These are phyloP conservation scores for Drosophila nebulosa DNA, from an alignment of 1,140 invertebrate genomes.

Conservation along the genomic window DNA sequence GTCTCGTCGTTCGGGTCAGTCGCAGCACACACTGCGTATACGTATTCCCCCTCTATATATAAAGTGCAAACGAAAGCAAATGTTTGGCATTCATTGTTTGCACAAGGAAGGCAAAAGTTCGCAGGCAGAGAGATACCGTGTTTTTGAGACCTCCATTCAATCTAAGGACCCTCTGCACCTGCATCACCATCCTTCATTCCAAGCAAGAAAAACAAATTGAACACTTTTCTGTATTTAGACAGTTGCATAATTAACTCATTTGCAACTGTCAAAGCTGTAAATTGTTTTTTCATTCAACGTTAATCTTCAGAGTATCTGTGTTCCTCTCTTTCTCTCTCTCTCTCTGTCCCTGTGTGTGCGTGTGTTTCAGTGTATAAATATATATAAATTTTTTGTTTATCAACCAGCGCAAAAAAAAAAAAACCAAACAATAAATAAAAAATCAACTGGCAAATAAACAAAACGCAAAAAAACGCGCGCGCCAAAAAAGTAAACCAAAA, in stretches of 20 bases:
- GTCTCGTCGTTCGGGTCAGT: conserved; percentile 7
- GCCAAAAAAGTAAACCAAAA: conserved; percentile 23
- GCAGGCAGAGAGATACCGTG: not conserved
- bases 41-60: conserved; percentile 47
- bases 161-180: not conserved
- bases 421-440: conserved; percentile 61
- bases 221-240: not conserved
- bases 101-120: conserved; percentile 46
- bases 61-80: conserved; percentile 52
- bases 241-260: conserved; percentile 26
- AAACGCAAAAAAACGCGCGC: conserved; percentile 56
- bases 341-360: not conserved
- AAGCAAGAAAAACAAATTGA: not conserved
- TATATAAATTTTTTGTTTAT: conserved; percentile 33
- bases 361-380: conserved; percentile 20
- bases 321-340: not conserved
- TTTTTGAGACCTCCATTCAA: not conserved
- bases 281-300: conserved; percentile 34
- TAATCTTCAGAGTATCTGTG: not conserved
- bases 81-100: conserved; percentile 70
- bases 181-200: not conserved
- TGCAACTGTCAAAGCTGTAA: conserved; percentile 36
- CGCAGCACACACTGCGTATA: conserved; percentile 27
- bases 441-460: conserved; percentile 57
- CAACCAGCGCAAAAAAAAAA: conserved; percentile 42